Percentiles rank a stretch among this genome's conserved stretches.
phyloP scores from a whole-genome alignment of 2,888 invertebrate species.

The Parelbella ahira region DNA sequence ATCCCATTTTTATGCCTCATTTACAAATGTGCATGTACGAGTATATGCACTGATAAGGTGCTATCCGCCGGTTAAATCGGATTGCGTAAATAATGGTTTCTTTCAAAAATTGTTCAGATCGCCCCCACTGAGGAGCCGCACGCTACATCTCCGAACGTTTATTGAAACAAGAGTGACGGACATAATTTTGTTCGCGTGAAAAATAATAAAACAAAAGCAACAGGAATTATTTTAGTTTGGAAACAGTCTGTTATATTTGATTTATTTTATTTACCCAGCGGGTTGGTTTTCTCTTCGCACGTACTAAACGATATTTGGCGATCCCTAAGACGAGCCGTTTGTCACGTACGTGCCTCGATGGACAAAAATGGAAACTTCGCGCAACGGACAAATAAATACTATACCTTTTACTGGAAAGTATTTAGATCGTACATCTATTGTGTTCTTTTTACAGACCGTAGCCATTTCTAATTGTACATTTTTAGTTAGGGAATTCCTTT shows the following conservation, averaged over 20 bases:
- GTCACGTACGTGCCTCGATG: constrained; percentile 77
- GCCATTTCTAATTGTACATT: no score
- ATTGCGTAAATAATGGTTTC: no score
- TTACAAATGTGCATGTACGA: no score
- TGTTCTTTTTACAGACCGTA: no score
- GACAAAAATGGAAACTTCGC: constrained; percentile 73
- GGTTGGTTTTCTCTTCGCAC: constrained; percentile 75
- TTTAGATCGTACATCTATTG: constrained; percentile 29
- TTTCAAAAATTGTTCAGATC: no score
- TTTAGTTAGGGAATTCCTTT: no score
- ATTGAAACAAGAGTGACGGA: constrained; percentile 6
- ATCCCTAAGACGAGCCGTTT: constrained; percentile 78
- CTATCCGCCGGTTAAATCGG: no score
- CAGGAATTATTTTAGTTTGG: constrained; percentile 49
- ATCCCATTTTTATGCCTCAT: no score
- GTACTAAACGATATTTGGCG: constrained; percentile 81
- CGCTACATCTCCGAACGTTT: not conserved
- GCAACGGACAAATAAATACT: constrained; percentile 72
- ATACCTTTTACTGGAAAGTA: constrained; percentile 54
- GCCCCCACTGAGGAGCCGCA: no score
- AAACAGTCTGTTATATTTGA: constrained; percentile 75
- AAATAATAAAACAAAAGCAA: constrained; percentile 15
- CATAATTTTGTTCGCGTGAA: constrained; percentile 16
- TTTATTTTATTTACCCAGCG: constrained; percentile 77
- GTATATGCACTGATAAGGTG: no score